Conservation (phyloP, 2,113 vertebrate genomes). For the Crotophaga sulcirostris region DNA sequence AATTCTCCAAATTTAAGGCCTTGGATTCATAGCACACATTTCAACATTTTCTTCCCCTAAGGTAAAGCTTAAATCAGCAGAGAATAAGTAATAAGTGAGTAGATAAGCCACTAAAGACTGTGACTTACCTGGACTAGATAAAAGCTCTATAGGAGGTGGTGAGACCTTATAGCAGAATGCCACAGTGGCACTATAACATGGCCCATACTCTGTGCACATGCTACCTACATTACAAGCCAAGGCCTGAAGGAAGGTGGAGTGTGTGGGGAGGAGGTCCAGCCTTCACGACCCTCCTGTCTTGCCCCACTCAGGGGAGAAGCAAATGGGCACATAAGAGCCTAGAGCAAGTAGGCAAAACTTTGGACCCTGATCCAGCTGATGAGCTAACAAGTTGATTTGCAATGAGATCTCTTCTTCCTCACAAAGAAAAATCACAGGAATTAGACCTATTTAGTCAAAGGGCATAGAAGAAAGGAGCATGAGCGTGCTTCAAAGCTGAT, state of each 20-base stretch:
- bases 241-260: not conserved
- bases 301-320: not conserved
- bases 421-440: not conserved
- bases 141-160: accelerated
- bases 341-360: not conserved
- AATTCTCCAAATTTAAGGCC: not conserved
- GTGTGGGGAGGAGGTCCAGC: not conserved
- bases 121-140: not conserved
- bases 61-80: not conserved
- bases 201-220: not conserved
- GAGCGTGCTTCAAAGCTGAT: not conserved
- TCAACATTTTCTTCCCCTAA: not conserved
- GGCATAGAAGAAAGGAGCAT: not conserved
- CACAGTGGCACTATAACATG: not conserved
- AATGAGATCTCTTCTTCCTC: not conserved
- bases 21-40: not conserved
- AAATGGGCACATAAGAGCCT: not conserved
- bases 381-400: not conserved
- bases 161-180: not conserved
- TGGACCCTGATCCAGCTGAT: not conserved
- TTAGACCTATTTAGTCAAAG: not conserved
- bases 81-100: not conserved
- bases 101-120: not conserved
- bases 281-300: not conserved
- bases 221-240: not conserved